Evolutionary conservation across 2,113 vertebrate genomes (phyloP), one percentile per base, ranked within the genome.

Genomic region (Recurvirostra avosetta): DNA sequence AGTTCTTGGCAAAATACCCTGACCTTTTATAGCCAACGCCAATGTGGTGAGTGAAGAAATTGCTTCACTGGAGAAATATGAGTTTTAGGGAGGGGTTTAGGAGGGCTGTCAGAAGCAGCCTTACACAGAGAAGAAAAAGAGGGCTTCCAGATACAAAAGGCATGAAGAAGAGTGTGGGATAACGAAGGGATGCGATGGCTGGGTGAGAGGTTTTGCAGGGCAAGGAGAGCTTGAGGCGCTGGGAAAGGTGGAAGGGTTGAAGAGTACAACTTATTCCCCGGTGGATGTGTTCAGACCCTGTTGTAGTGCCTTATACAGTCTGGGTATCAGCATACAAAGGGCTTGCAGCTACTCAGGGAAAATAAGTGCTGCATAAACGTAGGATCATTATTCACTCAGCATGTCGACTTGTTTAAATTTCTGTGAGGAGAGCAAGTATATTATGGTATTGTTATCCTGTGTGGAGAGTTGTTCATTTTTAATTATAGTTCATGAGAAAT

Each of bases 321-420:
- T 63, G 40, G 12, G 58, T 71, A 36, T 43, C 52, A 3, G 12
- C 25, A 23, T 88, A 67, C 56, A 41, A 67, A 34, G 68, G 72
- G 67, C 86, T 88, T 88, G 49, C 34, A 90, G 41, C 45, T 92
- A 90, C 72, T 74, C 59, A 66, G 59, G 52, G 65, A 88, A 90
- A 77, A 61, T 36, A 90, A 91, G 45, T 75, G 77, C 83, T 71
- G 55, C 36, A n/a, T 77, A 94, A 96, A 91, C 32, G 52, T 71
- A 86, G 58, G 72, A 95, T 96, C 90, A 67, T 96, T 94, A 50
- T 71, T 96, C 94, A 93, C 79, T 93, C 91, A 92, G 75, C 75
- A 77, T 45, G 72, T 94, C 10, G 0, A 52, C 68, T 91, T 80
- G 82, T 94, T 94, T 91, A 95, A 94, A 94, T 89, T 88, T 93